Base-by-base conservation (phyloP, 1,140 invertebrate species). In the Triops longicaudatus region DNA sequence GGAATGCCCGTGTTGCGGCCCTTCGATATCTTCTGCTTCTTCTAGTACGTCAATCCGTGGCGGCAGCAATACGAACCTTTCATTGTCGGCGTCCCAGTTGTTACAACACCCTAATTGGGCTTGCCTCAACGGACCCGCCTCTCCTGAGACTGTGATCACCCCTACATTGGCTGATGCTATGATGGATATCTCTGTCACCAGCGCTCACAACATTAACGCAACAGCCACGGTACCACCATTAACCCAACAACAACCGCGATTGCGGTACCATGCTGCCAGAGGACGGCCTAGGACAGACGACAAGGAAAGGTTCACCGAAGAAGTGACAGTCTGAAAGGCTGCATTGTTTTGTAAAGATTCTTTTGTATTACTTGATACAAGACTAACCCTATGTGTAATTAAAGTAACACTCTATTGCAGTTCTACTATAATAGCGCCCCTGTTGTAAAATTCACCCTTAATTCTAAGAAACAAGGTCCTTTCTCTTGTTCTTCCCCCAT, bases 251-350 rank as follows among this genome's bases (percentile, higher is more conserved):
- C 50, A 63, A 22, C 50, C 50, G 50, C 50, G 50, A 63, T 22
- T 63, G 50, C 50, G 50, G n/a, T 63, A 63, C 50, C 14, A 63
- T 90, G 90, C 80, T 90, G 90, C 80, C 88, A 90, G 10, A 87
- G 87, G 78, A 91, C 90, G 74, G 89, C 90, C 81, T 76, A 91
- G 92, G 84, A 84, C 92, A 79, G 91, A 92, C 80, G 91, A 92
- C 83, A 92, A 91, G 81, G 91, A 89, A 82, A 86, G 90, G 77
- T 92, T 92, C 82, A 92, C 91, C 6, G 91, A 92, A 83, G 91
- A 92, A 84, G 91, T 92, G 73, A 92, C 90, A 42, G 91, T 92
- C 78, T 92, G 87, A 88, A 73, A 79, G 71, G 44, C 7, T 74
- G 0, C n/a, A 75, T 28, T 77, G 3, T 37, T 77, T 17, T 5